Evolutionary conservation across 2,113 vertebrate species (phyloP), one percentile per base, ranked within the genome.

Genomic region (Psittacus erithacus): DNA sequence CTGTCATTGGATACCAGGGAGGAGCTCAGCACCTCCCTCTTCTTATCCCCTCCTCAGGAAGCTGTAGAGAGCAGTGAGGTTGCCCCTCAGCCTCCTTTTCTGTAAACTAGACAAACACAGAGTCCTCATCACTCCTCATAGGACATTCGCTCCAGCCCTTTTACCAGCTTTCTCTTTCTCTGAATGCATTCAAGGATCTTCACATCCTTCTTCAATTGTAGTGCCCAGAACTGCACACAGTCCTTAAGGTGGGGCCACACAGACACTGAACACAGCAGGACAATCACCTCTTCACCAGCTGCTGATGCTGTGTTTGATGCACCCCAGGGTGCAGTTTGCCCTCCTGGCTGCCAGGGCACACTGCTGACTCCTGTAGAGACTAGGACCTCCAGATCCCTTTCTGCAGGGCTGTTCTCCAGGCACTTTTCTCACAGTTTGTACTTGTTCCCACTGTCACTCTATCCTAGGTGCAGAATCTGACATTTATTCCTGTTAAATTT

Each of bases 401-500:
- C 38, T 35, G 22, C 50, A 50, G 43, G 77, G 38, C 43, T 43
- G 49, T 13, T 49, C 43, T 73, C 29, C 60, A 28, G 35, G 25
- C 14, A 24, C 9, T 50, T 33, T 9, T 74, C 29, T 65, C 31
- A 20, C 22, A 11, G 1, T 60, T 67, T 44, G 19, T 59, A 13
- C 38, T 59, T 46, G 29, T 22, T 24, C 15, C 46, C 1, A 2
- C 27, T 9, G 4, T 39, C 33, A 18, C 2, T n/a, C 19, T 1
- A 1, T 13, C 49, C 29, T 11, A 27, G 29, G n/a, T 13, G 4
- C 41, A n/a, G 10, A 73, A 73, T 47, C 24, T 9, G 10, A 18
- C 35, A 27, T 74, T 38, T 65, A 5, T 19, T 27, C 35, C 17
- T 35, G 39, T 70, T 70, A 62, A 44, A 79, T 60, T 46, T 28